These are phyloP conservation scores for Thereuonema tuberculata DNA, from an alignment of 1,140 invertebrate species.

Conservation along the genomic window DNA sequence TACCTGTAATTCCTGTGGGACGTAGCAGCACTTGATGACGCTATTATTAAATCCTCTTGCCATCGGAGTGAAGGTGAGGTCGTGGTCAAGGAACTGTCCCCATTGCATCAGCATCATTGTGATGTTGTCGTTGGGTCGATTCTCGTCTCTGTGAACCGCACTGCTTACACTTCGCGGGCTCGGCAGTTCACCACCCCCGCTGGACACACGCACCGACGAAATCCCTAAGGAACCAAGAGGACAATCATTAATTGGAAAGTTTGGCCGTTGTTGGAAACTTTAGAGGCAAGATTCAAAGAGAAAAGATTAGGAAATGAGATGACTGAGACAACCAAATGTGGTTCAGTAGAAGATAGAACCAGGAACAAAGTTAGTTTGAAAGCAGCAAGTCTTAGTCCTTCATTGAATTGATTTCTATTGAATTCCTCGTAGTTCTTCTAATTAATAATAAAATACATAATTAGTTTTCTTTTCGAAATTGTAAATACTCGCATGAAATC, in stretches of 20 bases:
- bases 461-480: no score
- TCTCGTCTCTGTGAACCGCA: conserved; percentile 26
- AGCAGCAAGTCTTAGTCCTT: no score
- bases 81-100: conserved; percentile 71
- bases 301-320: not conserved
- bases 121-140: conserved; percentile 28
- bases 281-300: conserved; percentile 13
- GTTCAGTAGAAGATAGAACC: no score
- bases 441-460: no score
- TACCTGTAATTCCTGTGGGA: no score
- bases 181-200: conserved; percentile 19
- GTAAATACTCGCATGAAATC: no score
- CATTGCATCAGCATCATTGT: conserved; percentile 73
- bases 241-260: not conserved
- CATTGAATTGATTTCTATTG: no score
- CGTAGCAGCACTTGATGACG: conserved; percentile 63
- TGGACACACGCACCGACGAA: conserved; percentile 11
- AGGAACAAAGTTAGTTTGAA: no score
- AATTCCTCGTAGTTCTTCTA: no score
- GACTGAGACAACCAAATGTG: no score
- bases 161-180: conserved; percentile 25
- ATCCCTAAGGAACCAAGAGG: conserved; percentile 17
- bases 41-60: conserved; percentile 62
- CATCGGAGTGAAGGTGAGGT: conserved; percentile 52
- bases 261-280: conserved; percentile 1